Percentiles rank a stretch among this genome's conserved stretches.
Conservation (phyloP, 2,888 invertebrate genomes). For the Sminthurinus aureus region DNA sequence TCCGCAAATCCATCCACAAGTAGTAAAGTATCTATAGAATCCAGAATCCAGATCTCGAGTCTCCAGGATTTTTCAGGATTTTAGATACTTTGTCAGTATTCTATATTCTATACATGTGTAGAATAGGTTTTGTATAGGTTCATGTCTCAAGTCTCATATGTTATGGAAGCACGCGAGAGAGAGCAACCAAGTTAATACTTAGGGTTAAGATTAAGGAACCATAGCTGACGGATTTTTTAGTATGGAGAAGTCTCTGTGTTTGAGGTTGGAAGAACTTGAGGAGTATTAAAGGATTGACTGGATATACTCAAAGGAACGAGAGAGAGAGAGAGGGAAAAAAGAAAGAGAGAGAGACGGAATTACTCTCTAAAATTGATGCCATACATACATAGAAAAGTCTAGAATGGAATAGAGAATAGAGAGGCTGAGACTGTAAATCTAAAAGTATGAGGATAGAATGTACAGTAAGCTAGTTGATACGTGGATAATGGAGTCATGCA, state of each 20-base stretch:
- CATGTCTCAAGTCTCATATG: neutral
- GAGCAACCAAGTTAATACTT: neutral
- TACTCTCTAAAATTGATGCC: too few relatives aligned
- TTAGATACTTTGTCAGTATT: neutral
- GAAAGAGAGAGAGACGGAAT: neutral
- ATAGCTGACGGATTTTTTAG: neutral
- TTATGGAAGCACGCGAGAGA: neutral
- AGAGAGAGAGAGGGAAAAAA: neutral
- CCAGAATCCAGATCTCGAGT: too few relatives aligned
- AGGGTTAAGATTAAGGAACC: neutral
- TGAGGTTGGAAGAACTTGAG: slow-evolving; percentile 41
- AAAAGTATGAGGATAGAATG: slow-evolving; percentile 14
- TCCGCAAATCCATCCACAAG: too few relatives aligned
- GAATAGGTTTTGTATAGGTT: neutral
- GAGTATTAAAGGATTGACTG: slow-evolving; percentile 38
- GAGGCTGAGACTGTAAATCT: slow-evolving; percentile 2
- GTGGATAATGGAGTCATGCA: too few relatives aligned
- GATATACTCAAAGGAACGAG: slow-evolving; percentile 37
- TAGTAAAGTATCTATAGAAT: too few relatives aligned
- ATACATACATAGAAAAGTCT: too few relatives aligned
- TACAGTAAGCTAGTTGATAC: too few relatives aligned
- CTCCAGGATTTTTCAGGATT: too few relatives aligned
- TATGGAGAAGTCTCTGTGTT: neutral
- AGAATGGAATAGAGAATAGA: neutral
- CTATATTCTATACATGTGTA: neutral